A percentile compares a stretch with the other conserved stretches of the same genome.
These are phyloP conservation scores for Amia ocellicauda DNA, from an alignment of 2,113 vertebrate species.

Conservation along the genomic window DNA sequence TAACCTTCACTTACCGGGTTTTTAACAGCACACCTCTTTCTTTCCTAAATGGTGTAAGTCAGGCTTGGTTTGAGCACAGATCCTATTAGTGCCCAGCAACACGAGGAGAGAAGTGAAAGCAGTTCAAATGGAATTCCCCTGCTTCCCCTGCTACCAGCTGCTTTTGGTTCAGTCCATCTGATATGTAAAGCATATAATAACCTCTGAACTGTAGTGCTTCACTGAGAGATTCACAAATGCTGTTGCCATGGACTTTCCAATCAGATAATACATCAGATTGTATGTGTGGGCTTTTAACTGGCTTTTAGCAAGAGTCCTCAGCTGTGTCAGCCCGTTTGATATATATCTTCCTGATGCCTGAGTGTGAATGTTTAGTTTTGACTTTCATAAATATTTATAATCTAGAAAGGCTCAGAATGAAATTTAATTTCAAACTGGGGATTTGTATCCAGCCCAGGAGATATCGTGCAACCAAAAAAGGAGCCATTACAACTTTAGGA, in stretches of 20 bases:
- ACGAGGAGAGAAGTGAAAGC: neutral
- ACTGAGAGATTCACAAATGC: neutral
- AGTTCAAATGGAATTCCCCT: neutral
- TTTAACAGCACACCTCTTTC: neutral
- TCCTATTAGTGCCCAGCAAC: neutral
- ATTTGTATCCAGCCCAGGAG: conserved; percentile 11
- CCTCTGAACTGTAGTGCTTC: conserved; percentile 20
- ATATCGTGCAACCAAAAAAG: conserved; percentile 25
- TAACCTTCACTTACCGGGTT: neutral
- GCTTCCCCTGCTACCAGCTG: conserved; percentile 31
- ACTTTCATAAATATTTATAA: conserved; percentile 34
- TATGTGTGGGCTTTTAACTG: neutral
- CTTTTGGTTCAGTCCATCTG: conserved; percentile 50
- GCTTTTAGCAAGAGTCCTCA: neutral
- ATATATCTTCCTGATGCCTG: conserved; percentile 8
- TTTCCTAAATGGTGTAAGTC: too few relatives aligned
- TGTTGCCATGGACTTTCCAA: conserved; percentile 5
- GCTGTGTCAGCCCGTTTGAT: conserved; percentile 9
- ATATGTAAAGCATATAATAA: conserved; percentile 28
- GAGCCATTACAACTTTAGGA: neutral
- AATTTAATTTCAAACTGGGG: conserved; percentile 9
- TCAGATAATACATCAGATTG: neutral
- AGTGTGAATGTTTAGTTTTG: conserved; percentile 26
- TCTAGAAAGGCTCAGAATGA: conserved; percentile 3
- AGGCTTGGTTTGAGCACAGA: neutral